Evolutionary conservation across 1,140 invertebrate genomes (phyloP).

Genomic region (Frieseomelitta varia): DNA sequence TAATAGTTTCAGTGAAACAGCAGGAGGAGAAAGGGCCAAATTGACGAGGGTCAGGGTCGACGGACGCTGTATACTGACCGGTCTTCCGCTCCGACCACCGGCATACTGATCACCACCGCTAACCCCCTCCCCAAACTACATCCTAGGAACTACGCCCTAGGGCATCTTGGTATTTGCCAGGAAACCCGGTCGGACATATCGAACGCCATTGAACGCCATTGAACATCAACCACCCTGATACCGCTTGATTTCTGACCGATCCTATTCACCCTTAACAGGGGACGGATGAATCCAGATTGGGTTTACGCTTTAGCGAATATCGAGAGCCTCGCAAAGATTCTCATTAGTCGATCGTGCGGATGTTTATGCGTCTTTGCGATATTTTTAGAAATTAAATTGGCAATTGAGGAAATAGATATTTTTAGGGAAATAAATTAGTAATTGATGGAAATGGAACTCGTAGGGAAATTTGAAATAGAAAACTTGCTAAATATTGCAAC

Average conservation of each 20-base stretch:
- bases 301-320: not conserved
- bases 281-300: not conserved
- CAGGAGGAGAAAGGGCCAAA: not conserved
- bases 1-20: not conserved
- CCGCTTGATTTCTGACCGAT: not conserved
- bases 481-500: no score
- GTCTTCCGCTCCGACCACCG: not conserved
- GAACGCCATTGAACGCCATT: constrained; percentile 10
- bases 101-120: not conserved
- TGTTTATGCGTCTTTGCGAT: not conserved
- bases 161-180: constrained; percentile 37
- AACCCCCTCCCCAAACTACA: not conserved
- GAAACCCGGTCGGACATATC: constrained; percentile 26
- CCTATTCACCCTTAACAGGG: not conserved
- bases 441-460: no score
- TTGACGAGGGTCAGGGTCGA: constrained; percentile 13
- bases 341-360: no score
- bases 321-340: no score
- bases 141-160: constrained; percentile 5
- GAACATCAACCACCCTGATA: not conserved
- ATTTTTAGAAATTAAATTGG: not conserved
- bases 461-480: no score
- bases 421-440: no score
- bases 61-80: constrained; percentile 12
- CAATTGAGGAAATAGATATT: not conserved